A percentile compares a stretch with the other conserved stretches of the same genome.
phyloP scores from a whole-genome alignment of 2,113 vertebrate genomes.

The Otolemur garnettii region DNA sequence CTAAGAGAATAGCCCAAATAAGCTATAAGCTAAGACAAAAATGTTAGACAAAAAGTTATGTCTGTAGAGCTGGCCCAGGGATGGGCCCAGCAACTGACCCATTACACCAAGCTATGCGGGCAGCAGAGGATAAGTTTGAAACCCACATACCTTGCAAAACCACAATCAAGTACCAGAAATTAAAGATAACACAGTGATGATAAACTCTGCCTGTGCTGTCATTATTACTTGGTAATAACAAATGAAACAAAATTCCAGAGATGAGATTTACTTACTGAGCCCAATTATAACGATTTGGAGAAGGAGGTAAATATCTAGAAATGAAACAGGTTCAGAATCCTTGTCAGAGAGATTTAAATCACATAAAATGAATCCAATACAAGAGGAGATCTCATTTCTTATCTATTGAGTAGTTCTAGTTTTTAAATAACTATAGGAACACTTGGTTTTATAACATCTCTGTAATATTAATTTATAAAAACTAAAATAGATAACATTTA shows the following conservation, averaged over 20 bases:
- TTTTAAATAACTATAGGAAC: constrained; percentile 56
- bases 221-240: constrained; percentile 46
- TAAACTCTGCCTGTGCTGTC: constrained; percentile 1
- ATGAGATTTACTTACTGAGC: constrained; percentile 34
- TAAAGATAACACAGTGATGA: constrained; percentile 31
- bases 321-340: neutral
- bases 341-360: neutral
- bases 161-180: constrained; percentile 24
- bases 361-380: neutral
- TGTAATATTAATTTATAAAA: constrained; percentile 46
- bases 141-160: neutral
- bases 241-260: constrained; percentile 49
- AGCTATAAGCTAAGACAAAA: too few species aligned
- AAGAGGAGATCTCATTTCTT: neutral
- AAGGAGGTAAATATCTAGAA: neutral
- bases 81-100: too few species aligned
- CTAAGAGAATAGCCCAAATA: too few species aligned
- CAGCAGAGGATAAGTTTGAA: too few species aligned
- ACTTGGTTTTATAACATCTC: neutral
- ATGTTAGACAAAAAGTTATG: too few species aligned
- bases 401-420: constrained; percentile 31
- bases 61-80: too few species aligned
- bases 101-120: too few species aligned
- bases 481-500: constrained; percentile 46
- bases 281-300: neutral